Percentiles rank a stretch among this genome's conserved stretches.
Evolutionary conservation across 2,888 invertebrate genomes (phyloP).

Genomic region (Cyrtodaria siliqua): DNA sequence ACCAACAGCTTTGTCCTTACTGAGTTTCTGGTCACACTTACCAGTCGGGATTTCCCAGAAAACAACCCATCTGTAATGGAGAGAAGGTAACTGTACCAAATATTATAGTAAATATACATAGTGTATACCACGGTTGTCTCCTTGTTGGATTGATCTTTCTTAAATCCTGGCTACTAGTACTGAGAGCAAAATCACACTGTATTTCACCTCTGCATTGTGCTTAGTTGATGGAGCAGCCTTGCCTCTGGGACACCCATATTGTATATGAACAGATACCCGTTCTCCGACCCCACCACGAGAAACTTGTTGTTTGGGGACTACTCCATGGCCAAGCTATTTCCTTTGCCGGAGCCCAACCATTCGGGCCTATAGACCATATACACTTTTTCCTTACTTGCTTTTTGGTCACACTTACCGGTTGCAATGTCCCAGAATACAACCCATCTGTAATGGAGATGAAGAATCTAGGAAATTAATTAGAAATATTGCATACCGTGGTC

Average conservation of each 20-base stretch:
- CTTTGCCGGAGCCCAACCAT: conserved; percentile 67
- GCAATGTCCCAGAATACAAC: conserved; percentile 79
- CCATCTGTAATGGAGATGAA: conserved; percentile 44
- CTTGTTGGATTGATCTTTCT: too few species aligned
- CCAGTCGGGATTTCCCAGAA: conserved; percentile 81
- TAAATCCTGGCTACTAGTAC: too few species aligned
- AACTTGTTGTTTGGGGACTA: conserved; percentile 61
- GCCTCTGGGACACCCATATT: conserved; percentile 63
- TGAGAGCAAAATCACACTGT: too few species aligned
- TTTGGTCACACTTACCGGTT: conserved; percentile 78
- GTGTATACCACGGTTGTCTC: too few species aligned
- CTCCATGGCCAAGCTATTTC: conserved; percentile 59
- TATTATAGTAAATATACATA: too few species aligned
- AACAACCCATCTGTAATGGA: conserved; percentile 60
- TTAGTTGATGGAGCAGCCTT: conserved; percentile 68
- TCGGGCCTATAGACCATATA: conserved; percentile 75
- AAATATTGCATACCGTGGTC: background rate
- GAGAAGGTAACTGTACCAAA: too few species aligned
- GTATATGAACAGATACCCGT: conserved; percentile 77
- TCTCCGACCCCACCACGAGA: conserved; percentile 74
- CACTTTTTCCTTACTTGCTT: conserved; percentile 30
- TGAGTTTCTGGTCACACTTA: conserved; percentile 75
- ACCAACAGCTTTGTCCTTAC: conserved; percentile 58
- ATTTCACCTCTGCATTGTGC: conserved; percentile 74
- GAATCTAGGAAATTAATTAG: too few species aligned